phyloP scores from a whole-genome alignment of 2,113 vertebrate species.

The Campylomormyrus tamandua region DNA sequence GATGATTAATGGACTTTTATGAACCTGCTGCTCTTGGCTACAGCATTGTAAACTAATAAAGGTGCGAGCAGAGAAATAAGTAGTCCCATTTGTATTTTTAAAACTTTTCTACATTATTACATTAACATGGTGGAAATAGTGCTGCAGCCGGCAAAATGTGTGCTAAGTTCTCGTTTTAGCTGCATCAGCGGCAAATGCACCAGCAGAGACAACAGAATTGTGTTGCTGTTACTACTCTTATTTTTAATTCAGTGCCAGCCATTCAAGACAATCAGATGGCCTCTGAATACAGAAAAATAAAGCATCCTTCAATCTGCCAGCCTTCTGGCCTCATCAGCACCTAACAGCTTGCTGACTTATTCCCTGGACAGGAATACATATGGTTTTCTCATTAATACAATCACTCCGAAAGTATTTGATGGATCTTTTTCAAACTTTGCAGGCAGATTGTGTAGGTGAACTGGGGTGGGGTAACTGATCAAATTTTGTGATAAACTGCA shows the following conservation, averaged over 20 bases:
- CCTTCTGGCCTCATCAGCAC: neutral
- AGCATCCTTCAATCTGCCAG: neutral
- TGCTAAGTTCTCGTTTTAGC: neutral
- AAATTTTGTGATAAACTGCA: neutral
- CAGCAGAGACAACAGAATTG: neutral
- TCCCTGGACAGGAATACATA: neutral
- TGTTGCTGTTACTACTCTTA: neutral
- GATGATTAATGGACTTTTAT: neutral
- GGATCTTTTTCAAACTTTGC: neutral
- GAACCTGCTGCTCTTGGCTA: neutral
- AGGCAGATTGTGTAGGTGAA: neutral
- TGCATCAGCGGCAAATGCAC: neutral
- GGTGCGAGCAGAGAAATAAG: neutral
- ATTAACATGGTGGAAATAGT: neutral
- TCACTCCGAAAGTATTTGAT: neutral
- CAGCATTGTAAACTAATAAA: neutral
- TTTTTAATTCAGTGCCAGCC: neutral
- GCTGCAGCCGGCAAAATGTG: neutral
- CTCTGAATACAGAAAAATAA: neutral
- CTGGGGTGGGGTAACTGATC: neutral
- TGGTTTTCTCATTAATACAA: neutral
- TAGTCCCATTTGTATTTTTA: neutral
- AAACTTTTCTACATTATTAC: neutral
- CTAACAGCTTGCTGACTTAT: neutral
- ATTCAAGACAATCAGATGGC: neutral